Evolutionary conservation across 2,888 invertebrate genomes (phyloP).

Genomic region (Antheraea assamensis): DNA sequence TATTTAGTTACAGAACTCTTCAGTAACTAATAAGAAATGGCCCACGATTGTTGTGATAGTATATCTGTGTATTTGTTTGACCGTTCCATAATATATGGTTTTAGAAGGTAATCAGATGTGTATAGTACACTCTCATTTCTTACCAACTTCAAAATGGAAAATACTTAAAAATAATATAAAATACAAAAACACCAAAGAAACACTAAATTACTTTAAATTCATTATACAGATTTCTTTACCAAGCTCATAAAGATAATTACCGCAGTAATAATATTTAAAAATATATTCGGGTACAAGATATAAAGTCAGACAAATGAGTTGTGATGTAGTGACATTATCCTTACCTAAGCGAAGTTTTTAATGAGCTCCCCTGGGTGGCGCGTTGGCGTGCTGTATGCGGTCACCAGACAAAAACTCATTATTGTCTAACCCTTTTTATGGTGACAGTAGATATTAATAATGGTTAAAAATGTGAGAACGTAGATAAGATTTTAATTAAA

Average conservation of each 20-base stretch:
- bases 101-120: no score
- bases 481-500: background rate
- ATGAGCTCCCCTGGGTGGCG: conserved; percentile 47
- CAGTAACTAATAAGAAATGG: no score
- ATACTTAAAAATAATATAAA: background rate
- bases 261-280: background rate
- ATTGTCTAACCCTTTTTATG: conserved; percentile 51
- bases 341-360: conserved; percentile 43
- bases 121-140: no score
- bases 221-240: background rate
- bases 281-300: background rate
- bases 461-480: conserved; percentile 18
- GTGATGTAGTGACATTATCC: conserved; percentile 19
- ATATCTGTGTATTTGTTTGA: no score
- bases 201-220: background rate
- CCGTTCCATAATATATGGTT: no score
- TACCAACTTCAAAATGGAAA: background rate
- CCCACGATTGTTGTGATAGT: no score
- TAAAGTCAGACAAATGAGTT: conserved; percentile 17
- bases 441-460: conserved; percentile 29
- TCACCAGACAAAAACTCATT: conserved; percentile 51
- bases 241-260: background rate
- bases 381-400: conserved; percentile 29
- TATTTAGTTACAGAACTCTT: no score
- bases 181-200: background rate